Conservation (phyloP, 1,140 invertebrate genomes). For the Bombus sibiricus region DNA sequence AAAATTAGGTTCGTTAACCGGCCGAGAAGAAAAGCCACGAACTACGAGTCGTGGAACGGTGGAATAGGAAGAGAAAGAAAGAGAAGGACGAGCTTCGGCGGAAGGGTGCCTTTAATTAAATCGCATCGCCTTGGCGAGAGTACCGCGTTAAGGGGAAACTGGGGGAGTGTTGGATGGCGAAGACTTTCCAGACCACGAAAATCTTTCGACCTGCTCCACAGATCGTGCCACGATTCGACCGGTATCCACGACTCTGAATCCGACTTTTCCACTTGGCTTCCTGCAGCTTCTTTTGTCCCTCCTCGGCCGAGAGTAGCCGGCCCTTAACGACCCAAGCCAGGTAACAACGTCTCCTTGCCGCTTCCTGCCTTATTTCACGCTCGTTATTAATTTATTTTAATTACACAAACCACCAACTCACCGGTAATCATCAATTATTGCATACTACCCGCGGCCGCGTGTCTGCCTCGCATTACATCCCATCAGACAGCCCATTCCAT, state of each 20-base stretch:
- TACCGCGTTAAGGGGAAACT: not conserved
- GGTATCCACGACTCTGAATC: not conserved
- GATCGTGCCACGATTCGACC: not conserved
- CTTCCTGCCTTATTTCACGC: constrained; percentile 62
- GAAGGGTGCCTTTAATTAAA: constrained; percentile 63
- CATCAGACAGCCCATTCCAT: constrained; percentile 16
- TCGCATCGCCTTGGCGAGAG: constrained; percentile 55
- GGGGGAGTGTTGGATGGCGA: not conserved
- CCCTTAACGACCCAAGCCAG: constrained; percentile 32
- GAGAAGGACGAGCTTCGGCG: not conserved
- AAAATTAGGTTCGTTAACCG: constrained; percentile 71
- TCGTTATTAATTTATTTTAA: constrained; percentile 80
- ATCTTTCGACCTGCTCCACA: constrained; percentile 17
- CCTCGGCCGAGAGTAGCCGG: not conserved
- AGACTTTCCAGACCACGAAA: constrained; percentile 24
- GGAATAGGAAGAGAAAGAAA: not conserved
- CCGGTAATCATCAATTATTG: constrained; percentile 78
- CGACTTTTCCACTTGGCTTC: not conserved
- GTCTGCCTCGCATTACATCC: constrained; percentile 20
- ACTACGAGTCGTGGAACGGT: not conserved
- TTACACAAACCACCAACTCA: constrained; percentile 66
- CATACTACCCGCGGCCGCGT: constrained; percentile 54
- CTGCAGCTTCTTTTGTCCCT: constrained; percentile 7
- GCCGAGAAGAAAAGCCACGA: constrained; percentile 54
- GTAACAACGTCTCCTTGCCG: constrained; percentile 17